Conservation (phyloP, 2,797 vertebrate species). For the Sphenodon punctatus region DNA sequence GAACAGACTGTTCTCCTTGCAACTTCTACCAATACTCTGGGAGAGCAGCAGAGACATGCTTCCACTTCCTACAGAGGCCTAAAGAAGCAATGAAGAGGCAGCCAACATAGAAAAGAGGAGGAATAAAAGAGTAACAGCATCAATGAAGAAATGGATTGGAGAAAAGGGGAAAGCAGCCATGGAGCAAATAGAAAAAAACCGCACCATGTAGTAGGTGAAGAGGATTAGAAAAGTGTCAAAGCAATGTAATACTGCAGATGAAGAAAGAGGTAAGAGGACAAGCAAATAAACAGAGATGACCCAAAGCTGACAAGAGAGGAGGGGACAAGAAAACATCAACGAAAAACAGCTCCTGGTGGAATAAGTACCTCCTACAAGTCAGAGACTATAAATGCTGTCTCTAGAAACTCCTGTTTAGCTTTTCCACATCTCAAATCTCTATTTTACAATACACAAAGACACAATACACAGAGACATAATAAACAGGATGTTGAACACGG, state of each 20-base stretch:
- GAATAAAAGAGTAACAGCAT: conserved; percentile 5
- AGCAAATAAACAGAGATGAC: no score
- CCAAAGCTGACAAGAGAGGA: background rate
- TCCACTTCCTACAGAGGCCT: background rate
- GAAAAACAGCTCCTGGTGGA: background rate
- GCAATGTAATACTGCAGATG: background rate
- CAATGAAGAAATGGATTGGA: conserved; percentile 12
- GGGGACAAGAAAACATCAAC: background rate
- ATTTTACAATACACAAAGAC: background rate
- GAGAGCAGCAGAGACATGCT: background rate
- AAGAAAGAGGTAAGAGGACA: background rate
- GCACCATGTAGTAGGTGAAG: background rate
- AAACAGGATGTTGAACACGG: background rate
- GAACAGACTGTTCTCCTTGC: no score
- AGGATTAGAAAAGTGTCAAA: conserved; percentile 2
- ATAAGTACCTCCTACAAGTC: background rate
- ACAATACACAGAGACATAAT: background rate
- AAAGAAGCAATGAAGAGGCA: conserved; percentile 3
- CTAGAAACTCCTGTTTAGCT: background rate
- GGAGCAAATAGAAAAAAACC: background rate
- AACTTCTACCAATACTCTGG: no score
- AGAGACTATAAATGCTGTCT: background rate
- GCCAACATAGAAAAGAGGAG: conserved; percentile 18
- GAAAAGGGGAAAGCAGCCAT: conserved; percentile 52
- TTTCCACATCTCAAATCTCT: background rate